phyloP scores from a whole-genome alignment of 1,140 invertebrate genomes.

The Laupala kohalensis region DNA sequence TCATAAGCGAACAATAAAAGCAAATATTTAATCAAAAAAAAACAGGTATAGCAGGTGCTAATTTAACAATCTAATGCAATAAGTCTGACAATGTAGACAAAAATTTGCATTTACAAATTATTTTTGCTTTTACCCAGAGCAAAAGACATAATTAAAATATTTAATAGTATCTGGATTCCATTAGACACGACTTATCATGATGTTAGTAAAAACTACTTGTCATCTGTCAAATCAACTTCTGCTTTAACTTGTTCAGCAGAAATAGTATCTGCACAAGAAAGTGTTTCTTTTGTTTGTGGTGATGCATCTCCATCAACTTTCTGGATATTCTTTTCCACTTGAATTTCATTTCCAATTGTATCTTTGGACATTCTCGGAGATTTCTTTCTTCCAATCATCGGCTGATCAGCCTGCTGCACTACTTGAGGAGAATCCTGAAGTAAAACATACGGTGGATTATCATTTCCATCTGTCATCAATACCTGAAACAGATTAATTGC shows the following conservation, averaged over 20 bases:
- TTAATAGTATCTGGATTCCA: background rate
- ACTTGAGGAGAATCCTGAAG: background rate
- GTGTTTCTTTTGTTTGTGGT: background rate
- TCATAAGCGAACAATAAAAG: background rate
- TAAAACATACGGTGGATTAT: background rate
- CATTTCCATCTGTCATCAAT: background rate
- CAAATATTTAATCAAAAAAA: background rate
- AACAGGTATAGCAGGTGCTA: too few relatives aligned
- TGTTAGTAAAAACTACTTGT: background rate
- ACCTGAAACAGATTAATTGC: background rate
- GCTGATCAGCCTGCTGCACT: background rate
- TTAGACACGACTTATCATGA: background rate
- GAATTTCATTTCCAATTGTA: background rate
- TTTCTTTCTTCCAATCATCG: background rate
- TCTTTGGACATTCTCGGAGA: background rate
- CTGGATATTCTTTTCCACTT: background rate
- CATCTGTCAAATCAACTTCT: background rate
- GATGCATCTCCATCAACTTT: background rate
- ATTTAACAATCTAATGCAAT: too few relatives aligned
- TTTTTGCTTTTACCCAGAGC: background rate
- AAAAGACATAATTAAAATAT: background rate
- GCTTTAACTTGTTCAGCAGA: background rate
- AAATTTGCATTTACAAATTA: background rate
- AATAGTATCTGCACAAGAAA: background rate
- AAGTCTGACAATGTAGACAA: background rate